phyloP scores from a whole-genome alignment of 92 coral and sea anemone genomes.

The Phenganax stokvisi region DNA sequence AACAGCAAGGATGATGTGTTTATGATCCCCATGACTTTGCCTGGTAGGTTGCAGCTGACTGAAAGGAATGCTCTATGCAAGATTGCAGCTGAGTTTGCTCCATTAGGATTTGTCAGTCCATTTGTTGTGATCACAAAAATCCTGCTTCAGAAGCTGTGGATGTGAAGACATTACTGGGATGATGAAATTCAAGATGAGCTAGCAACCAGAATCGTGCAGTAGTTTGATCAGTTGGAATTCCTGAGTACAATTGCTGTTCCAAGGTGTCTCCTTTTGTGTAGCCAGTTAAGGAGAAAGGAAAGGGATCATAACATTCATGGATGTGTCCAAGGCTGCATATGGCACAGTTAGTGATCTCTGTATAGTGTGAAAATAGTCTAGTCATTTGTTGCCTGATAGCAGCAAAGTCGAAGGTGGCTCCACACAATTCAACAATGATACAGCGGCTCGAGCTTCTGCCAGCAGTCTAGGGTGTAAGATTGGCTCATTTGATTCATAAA shows the following conservation, averaged over 20 bases:
- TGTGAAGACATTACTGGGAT: conserved; percentile 50
- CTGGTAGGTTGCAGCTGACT: conserved; percentile 35
- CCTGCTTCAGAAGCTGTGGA: conserved; percentile 52
- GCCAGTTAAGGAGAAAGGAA: conserved; percentile 30
- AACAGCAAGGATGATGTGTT: conserved; percentile 27
- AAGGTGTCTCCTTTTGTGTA: conserved; percentile 40
- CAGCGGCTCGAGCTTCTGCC: conserved; percentile 56
- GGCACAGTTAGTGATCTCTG: conserved; percentile 49
- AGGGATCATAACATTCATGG: conserved; percentile 47
- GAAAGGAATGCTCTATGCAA: conserved; percentile 47
- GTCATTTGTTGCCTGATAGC: too few relatives aligned
- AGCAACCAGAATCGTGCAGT: conserved; percentile 35
- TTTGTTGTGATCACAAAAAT: conserved; percentile 46
- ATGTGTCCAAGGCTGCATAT: conserved; percentile 53
- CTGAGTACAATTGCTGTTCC: conserved; percentile 42
- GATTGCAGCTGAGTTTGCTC: conserved; percentile 50
- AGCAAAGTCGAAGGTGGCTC: conserved; percentile 40
- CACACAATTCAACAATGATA: conserved; percentile 29
- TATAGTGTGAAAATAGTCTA: conserved; percentile 28
- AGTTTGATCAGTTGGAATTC: conserved; percentile 46
- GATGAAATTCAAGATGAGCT: conserved; percentile 43
- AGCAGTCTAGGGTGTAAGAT: conserved; percentile 51
- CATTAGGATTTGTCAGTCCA: conserved; percentile 46
- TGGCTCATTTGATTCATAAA: conserved; percentile 40
- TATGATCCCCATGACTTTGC: conserved; percentile 34